phyloP scores from a whole-genome alignment of 2,888 invertebrate genomes.

The Parnassius orleans region DNA sequence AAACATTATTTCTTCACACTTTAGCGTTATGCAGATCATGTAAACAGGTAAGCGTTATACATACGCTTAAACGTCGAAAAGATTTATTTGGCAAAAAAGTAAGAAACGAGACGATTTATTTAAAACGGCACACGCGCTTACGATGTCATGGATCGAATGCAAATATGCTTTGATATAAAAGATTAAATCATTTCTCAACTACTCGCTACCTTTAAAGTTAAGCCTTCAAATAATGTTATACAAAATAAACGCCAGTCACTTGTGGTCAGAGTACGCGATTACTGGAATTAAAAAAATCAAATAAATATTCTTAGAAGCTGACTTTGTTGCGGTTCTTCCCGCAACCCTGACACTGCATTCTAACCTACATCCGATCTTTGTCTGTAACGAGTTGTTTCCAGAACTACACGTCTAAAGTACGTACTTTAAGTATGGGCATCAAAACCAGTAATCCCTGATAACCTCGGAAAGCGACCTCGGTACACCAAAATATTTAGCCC shows the following conservation, averaged over 20 bases:
- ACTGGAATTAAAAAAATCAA: no score
- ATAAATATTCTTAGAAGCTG: no score
- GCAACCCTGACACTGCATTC: no score
- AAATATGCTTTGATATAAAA: slow-evolving; percentile 26
- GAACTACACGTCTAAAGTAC: no score
- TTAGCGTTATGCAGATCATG: slow-evolving; percentile 24
- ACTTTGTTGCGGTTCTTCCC: no score
- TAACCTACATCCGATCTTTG: no score
- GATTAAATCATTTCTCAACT: slow-evolving; percentile 27
- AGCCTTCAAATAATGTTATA: slow-evolving; percentile 15
- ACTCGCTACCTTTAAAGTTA: slow-evolving; percentile 16
- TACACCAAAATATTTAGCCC: no score
- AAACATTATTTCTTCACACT: slow-evolving; percentile 24
- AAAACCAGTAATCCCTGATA: no score
- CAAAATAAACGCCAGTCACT: slow-evolving; percentile 1
- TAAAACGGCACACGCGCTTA: slow-evolving; percentile 22
- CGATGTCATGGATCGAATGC: slow-evolving; percentile 27
- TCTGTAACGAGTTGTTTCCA: no score
- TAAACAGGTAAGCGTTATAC: slow-evolving; percentile 25
- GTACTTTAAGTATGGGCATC: no score
- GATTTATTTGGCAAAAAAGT: slow-evolving; percentile 25
- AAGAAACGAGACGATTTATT: slow-evolving; percentile 23
- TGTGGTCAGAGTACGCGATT: no score
- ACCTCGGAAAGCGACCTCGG: no score
- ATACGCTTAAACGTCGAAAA: slow-evolving; percentile 25